Evolutionary conservation across 53 echinoderm and acorn worm species (phyloP), one percentile per base, ranked within the genome.

Genomic region (Patiria pectinifera): DNA sequence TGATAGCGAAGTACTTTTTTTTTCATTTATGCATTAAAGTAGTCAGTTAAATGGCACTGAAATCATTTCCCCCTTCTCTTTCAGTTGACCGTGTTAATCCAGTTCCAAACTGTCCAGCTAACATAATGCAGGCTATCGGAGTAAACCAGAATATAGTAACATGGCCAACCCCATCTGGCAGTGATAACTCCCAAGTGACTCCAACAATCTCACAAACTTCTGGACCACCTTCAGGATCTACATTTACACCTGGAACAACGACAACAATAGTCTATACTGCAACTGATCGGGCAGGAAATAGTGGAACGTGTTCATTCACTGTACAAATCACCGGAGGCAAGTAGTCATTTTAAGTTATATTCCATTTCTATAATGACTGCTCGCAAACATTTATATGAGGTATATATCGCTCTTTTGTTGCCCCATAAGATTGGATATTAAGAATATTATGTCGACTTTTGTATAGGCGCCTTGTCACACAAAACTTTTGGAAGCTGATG

Each of bases 201-300:
- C 15, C 3, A 66, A 66, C 13, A 11, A 18, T 66, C 15, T 0
- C 66, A 66, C 66, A 15, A 66, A 66, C 3, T 4, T 2, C 1
- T 23, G 86, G 86, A 22, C 74, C 74, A 22, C 10, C 45, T 12
- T 79, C 80, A 0, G 80, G 80, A 14, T 3, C 45, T 46, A 19
- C 14, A 0, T 71, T 86, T 48, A 19, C 74, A 0, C 45, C 66
- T 47, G 48, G 48, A 35, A 16, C 70, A 9, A 3, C 24, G n/a
- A 87, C 92, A 59, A 24, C 26, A 24, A 89, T 94, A n/a, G 75
- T 76, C 24, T 94, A 94, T 80, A 84, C 84, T 24, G 92, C 88
- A 46, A 85, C 26, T 80, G 94, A 94, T 76, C 84, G 80, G 35
- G 84, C 89, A 16, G 85, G 85, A 43, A 94, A 94, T 71, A 48